A percentile compares a stretch with the other conserved stretches of the same genome.
Conservation (phyloP, 2,113 vertebrate species). For the Leptocoma aspasia region DNA sequence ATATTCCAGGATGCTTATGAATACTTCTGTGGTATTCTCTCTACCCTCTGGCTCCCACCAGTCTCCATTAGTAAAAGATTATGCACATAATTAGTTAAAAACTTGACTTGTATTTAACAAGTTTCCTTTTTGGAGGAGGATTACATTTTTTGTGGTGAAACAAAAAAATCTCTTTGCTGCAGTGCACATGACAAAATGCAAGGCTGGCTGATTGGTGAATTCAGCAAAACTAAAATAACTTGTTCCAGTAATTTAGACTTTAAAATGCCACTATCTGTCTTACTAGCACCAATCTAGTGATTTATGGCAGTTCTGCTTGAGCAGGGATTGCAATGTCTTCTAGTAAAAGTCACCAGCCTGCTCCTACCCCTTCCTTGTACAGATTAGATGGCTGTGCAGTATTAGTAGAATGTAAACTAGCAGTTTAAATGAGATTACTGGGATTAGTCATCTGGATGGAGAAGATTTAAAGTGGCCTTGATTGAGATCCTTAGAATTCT, state of each 20-base stretch:
- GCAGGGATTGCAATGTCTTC: not conserved
- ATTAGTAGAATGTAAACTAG: not conserved
- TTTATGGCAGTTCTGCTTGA: not conserved
- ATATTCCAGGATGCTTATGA: not conserved
- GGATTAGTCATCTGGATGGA: not conserved
- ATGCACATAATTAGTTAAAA: not conserved
- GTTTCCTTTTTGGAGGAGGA: not conserved
- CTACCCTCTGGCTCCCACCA: too few relatives aligned
- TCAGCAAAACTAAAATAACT: conserved; percentile 8
- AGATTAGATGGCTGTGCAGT: not conserved
- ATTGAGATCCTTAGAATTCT: not conserved
- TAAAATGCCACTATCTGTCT: not conserved
- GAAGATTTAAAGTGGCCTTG: not conserved
- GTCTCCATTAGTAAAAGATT: not conserved
- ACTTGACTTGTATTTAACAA: not conserved
- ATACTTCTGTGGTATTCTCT: not conserved
- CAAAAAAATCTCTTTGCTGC: not conserved
- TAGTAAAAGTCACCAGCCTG: not conserved
- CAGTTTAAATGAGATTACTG: conserved; percentile 31
- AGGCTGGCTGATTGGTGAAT: not conserved
- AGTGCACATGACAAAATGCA: not conserved
- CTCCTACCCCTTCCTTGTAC: not conserved
- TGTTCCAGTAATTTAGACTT: not conserved
- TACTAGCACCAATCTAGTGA: not conserved
- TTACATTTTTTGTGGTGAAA: not conserved